These are phyloP conservation scores for Drosophila flavopinicola DNA, from an alignment of 2,888 invertebrate genomes.

Conservation along the genomic window DNA sequence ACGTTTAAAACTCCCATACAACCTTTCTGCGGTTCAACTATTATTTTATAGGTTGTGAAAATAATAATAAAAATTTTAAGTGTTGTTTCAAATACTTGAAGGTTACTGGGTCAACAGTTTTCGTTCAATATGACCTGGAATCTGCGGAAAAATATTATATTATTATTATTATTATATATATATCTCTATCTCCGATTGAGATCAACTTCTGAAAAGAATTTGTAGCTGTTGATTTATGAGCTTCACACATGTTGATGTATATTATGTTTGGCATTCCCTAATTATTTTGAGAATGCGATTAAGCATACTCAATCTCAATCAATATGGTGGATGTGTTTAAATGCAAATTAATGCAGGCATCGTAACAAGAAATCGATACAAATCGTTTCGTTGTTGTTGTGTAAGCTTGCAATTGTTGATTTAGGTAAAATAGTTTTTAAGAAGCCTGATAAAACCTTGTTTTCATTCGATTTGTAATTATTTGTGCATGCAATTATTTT, in stretches of 20 bases:
- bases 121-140: no score
- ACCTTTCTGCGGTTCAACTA: no score
- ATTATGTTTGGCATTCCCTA: neutral
- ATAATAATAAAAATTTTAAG: no score
- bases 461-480: slow-evolving; percentile 26
- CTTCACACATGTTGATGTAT: neutral
- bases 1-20: no score
- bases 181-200: neutral
- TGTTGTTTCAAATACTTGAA: no score
- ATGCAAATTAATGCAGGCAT: slow-evolving; percentile 11
- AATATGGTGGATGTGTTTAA: slow-evolving; percentile 1
- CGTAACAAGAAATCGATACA: neutral
- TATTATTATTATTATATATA: no score
- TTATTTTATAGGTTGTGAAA: no score
- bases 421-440: slow-evolving; percentile 9
- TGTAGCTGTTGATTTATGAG: slow-evolving; percentile 13
- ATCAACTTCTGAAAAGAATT: neutral
- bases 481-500: slow-evolving; percentile 25
- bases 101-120: no score
- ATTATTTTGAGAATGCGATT: slow-evolving; percentile 6
- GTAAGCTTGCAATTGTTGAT: slow-evolving; percentile 18
- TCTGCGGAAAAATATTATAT: no score
- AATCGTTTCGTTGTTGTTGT: slow-evolving; percentile 1
- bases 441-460: slow-evolving; percentile 7
- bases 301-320: slow-evolving; percentile 9